Evolutionary conservation across 2,888 invertebrate species (phyloP).

Genomic region (Macaria liturata): DNA sequence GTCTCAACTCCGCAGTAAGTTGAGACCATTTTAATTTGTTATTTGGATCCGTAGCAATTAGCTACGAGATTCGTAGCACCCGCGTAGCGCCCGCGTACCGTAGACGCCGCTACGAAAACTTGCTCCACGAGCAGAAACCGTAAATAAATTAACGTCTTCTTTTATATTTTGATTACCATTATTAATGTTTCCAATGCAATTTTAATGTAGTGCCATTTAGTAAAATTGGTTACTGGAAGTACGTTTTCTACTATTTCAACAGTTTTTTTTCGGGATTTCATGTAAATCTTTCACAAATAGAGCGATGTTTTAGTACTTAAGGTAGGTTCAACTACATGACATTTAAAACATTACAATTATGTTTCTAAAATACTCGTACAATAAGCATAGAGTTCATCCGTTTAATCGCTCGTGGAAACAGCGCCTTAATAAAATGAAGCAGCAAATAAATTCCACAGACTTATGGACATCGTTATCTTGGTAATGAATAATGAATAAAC

Average conservation of each 20-base stretch:
- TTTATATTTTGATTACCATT: too few relatives aligned
- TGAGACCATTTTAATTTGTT: conserved; percentile 64
- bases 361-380: background rate
- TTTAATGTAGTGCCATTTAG: too few relatives aligned
- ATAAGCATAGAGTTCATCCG: too few relatives aligned
- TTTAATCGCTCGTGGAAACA: conserved; percentile 5
- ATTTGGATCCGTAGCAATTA: conserved; percentile 60
- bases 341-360: too few relatives aligned
- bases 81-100: conserved; percentile 29
- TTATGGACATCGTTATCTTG: conserved; percentile 30
- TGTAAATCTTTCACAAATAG: too few relatives aligned
- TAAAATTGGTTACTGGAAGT: too few relatives aligned
- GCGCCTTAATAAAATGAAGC: conserved; percentile 21
- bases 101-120: conserved; percentile 15
- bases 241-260: too few relatives aligned
- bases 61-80: conserved; percentile 29
- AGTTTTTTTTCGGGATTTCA: too few relatives aligned
- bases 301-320: too few relatives aligned
- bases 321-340: too few relatives aligned
- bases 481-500: conserved; percentile 36
- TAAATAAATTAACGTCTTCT: background rate
- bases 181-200: too few relatives aligned
- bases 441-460: conserved; percentile 31
- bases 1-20: conserved; percentile 59
- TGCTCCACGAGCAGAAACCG: conserved; percentile 3